Evolutionary conservation across 2,888 invertebrate genomes (phyloP).

Genomic region (Antitype chi): DNA sequence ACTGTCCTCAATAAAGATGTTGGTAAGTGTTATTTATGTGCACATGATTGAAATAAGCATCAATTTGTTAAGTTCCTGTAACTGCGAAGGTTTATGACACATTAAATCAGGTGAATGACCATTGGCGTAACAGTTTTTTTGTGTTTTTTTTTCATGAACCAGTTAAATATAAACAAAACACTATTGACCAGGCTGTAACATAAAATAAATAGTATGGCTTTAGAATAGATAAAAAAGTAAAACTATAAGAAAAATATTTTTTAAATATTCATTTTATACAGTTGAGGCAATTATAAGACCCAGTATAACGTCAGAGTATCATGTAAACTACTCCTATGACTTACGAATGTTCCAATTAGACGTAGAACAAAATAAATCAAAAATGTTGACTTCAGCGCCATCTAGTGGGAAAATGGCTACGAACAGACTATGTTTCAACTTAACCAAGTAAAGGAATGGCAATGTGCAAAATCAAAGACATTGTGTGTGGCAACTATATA

Average conservation of each 20-base stretch:
- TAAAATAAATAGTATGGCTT: background rate
- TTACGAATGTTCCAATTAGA: no score
- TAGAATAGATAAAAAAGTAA: background rate
- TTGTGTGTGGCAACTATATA: background rate
- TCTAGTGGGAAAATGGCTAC: no score
- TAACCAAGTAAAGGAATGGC: no score
- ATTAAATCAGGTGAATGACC: background rate
- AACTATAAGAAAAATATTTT: background rate
- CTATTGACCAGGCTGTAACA: background rate
- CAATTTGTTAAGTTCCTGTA: background rate
- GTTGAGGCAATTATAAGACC: no score
- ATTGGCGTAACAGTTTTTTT: background rate
- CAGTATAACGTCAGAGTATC: no score
- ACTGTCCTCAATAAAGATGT: slow-evolving; percentile 91
- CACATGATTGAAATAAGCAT: background rate
- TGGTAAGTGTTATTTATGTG: slow-evolving; percentile 82
- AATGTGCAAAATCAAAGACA: background rate
- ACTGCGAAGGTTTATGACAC: background rate
- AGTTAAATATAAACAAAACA: background rate
- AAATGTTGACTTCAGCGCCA: no score
- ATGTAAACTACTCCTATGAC: no score
- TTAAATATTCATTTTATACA: background rate
- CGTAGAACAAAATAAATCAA: no score
- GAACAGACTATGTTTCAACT: background rate
- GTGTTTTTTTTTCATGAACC: background rate